These are phyloP conservation scores for Pinna nobilis DNA, from an alignment of 1,140 invertebrate species.

Conservation along the genomic window DNA sequence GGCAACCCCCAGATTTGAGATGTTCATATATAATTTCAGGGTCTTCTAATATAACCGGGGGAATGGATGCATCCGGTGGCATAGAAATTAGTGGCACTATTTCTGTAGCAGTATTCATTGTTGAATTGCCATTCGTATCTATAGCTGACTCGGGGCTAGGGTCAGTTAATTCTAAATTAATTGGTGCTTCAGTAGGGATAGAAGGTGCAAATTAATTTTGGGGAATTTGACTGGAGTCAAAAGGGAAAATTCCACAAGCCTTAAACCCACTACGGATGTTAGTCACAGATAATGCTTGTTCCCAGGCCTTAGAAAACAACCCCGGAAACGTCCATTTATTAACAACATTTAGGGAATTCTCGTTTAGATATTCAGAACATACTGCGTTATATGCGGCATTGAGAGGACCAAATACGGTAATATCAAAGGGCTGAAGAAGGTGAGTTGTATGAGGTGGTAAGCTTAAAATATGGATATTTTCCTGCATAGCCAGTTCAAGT, in stretches of 20 bases:
- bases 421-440: slow-evolving; percentile 37
- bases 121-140: not conserved
- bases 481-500: slow-evolving; percentile 29
- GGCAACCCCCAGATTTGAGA: too few species aligned
- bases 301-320: slow-evolving; percentile 34
- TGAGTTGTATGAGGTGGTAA: slow-evolving; percentile 43
- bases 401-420: slow-evolving; percentile 48
- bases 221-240: slow-evolving; percentile 22
- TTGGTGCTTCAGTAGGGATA: not conserved
- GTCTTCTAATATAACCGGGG: not conserved
- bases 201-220: slow-evolving; percentile 1
- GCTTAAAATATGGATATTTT: slow-evolving; percentile 32
- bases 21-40: too few species aligned
- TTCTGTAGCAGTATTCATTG: not conserved
- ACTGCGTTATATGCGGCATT: slow-evolving; percentile 40
- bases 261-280: slow-evolving; percentile 34
- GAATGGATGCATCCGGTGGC: not conserved
- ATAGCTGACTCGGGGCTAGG: too few species aligned
- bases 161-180: too few species aligned
- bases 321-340: slow-evolving; percentile 42
- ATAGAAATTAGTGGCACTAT: too few species aligned
- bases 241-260: slow-evolving; percentile 34
- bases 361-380: slow-evolving; percentile 41
- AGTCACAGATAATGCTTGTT: slow-evolving; percentile 13
- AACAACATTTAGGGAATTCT: slow-evolving; percentile 31